Evolutionary conservation across 2,797 vertebrate genomes (phyloP).

Genomic region (Apogon talboti): DNA sequence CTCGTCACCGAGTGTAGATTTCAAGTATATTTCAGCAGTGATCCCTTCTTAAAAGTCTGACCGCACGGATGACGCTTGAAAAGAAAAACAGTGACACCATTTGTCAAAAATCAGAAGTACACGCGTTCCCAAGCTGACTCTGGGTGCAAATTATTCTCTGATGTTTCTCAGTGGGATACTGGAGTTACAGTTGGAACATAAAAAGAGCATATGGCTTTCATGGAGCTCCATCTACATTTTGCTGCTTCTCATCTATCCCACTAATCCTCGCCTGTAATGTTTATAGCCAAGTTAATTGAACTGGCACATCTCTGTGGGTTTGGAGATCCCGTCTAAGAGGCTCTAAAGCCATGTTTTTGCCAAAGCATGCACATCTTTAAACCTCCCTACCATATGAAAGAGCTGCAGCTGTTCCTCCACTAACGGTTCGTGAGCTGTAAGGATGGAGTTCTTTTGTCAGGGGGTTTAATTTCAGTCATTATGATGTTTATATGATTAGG

Average conservation of each 20-base stretch:
- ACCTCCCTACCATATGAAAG: constrained; percentile 46
- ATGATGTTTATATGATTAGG: constrained; percentile 5
- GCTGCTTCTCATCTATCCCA: constrained; percentile 57
- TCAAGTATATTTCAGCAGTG: too few species aligned
- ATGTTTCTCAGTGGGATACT: constrained; percentile 20
- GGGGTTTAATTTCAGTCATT: constrained; percentile 10
- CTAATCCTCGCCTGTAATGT: constrained; percentile 63
- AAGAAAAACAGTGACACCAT: constrained; percentile 76
- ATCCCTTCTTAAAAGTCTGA: neutral
- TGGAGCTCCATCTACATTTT: constrained; percentile 47
- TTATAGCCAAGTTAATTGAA: constrained; percentile 70
- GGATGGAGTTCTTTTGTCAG: constrained; percentile 15
- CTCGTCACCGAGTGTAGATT: too few species aligned
- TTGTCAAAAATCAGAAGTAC: constrained; percentile 74
- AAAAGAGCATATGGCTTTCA: constrained; percentile 65
- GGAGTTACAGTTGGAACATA: constrained; percentile 40
- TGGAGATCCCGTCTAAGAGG: constrained; percentile 55
- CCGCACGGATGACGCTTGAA: constrained; percentile 21
- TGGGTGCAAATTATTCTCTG: constrained; percentile 18
- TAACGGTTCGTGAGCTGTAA: constrained; percentile 26
- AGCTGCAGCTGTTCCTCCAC: constrained; percentile 66
- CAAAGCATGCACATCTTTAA: constrained; percentile 54
- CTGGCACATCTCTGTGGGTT: constrained; percentile 63
- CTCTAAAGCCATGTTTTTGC: constrained; percentile 47
- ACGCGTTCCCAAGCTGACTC: constrained; percentile 21